Conservation (phyloP, 2,888 invertebrate genomes). For the Drosophila stalkeri region DNA sequence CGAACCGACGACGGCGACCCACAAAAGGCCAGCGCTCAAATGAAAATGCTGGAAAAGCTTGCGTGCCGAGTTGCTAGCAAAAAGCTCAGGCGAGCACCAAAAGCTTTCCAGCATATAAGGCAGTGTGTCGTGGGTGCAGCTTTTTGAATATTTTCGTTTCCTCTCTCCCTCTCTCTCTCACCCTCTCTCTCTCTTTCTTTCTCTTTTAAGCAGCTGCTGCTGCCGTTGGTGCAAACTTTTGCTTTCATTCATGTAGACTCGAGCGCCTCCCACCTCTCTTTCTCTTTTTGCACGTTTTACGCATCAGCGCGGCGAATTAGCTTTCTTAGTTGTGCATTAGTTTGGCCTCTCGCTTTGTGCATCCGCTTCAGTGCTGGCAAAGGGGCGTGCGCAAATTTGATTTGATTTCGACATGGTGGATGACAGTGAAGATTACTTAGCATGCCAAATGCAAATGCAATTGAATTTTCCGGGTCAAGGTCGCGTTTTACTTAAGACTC, state of each 20-base stretch:
- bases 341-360: conserved; percentile 42
- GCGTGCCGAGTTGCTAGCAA: conserved; percentile 21
- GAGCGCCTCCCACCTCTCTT: not conserved
- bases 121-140: conserved; percentile 45
- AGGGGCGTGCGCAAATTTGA: conserved; percentile 39
- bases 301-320: conserved; percentile 68
- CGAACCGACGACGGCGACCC: conserved; percentile 54
- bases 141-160: conserved; percentile 33
- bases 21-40: conserved; percentile 56
- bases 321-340: conserved; percentile 60
- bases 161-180: no score
- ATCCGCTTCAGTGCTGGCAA: conserved; percentile 32
- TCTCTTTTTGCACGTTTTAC: conserved; percentile 29
- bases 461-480: conserved; percentile 56
- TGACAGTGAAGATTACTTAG: conserved; percentile 32
- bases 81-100: conserved; percentile 57
- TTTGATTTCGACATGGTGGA: conserved; percentile 38
- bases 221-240: conserved; percentile 37
- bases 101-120: conserved; percentile 39
- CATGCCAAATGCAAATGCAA: conserved; percentile 40
- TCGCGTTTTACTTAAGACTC: conserved; percentile 35
- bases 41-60: conserved; percentile 70
- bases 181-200: not conserved
- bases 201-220: not conserved
- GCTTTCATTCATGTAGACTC: conserved; percentile 52